phyloP scores from a whole-genome alignment of 2,113 vertebrate genomes.

The Tragulus kanchil region DNA sequence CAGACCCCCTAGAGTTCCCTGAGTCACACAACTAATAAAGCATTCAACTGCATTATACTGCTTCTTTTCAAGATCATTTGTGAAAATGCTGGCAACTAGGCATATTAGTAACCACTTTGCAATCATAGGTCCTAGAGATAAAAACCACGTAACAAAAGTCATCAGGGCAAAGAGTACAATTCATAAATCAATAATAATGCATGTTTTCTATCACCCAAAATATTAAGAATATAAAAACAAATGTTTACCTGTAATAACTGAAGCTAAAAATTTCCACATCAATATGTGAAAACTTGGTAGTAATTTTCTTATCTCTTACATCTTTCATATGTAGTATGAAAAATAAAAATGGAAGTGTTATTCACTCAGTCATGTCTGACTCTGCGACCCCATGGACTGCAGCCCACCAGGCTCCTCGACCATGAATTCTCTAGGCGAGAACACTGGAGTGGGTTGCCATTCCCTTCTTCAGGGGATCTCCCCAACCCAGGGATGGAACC shows the following conservation, averaged over 20 bases:
- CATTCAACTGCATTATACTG: neutral
- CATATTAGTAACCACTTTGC: neutral
- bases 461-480: too few relatives aligned
- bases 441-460: too few relatives aligned
- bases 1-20: too few relatives aligned
- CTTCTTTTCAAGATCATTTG: constrained; percentile 23
- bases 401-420: too few relatives aligned
- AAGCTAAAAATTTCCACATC: constrained; percentile 10
- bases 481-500: too few relatives aligned
- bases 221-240: constrained; percentile 41
- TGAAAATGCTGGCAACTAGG: neutral
- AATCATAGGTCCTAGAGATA: neutral
- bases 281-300: neutral
- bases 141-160: neutral
- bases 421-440: too few relatives aligned
- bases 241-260: neutral
- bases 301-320: constrained; percentile 42
- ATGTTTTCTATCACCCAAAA: constrained; percentile 44
- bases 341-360: too few relatives aligned
- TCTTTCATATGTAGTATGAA: neutral
- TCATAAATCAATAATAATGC: too few relatives aligned
- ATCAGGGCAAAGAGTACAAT: neutral
- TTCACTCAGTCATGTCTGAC: too few relatives aligned
- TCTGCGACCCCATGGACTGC: too few relatives aligned
- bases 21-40: neutral